Evolutionary conservation across 2,113 vertebrate genomes (phyloP), one percentile per base, ranked within the genome.

Genomic region (Elachura formosa): DNA sequence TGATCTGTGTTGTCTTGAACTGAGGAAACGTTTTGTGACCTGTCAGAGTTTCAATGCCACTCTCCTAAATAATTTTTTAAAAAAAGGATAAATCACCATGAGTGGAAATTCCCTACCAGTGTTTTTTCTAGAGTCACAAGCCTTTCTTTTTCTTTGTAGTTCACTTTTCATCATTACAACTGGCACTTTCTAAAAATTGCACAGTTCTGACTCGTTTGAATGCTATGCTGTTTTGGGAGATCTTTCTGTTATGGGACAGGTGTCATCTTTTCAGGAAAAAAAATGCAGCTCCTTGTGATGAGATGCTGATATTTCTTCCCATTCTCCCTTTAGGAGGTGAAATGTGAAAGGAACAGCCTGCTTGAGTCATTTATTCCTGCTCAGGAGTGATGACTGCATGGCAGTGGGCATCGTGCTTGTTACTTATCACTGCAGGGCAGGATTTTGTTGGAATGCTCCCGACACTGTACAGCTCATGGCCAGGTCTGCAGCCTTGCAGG

Each of bases 201-300:
- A 45, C 8, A 59, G 40, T 49, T 81, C 90, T 82, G 84, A 90
- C 58, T 91, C 1, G 2, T 76, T 95, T 79, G 92, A 80, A 64
- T 80, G 33, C 69, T 95, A 61, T 69, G 17, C 56, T 95, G 51
- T 85, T 96, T 94, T 77, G 43, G 81, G 72, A 87, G 80, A 88
- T 38, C 25, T 78, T 94, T 82, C 24, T 92, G 22, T 28, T 84
- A 26, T 0, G 5, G 71, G 20, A 62, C 62, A 55, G 17, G 17
- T 75, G 43, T 58, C 81, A 94, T 91, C 43, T 59, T 74, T 94
- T 79, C 82, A 90, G 43, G 34, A 56, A 87, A 87, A 92, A 79
- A 69, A 33, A 25, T 80, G 77, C 36, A 63, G 4, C 40, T 90
- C 34, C 23, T 36, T 76, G 23, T 83, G 54, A 9, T 74, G 77